phyloP scores from a whole-genome alignment of 2,797 vertebrate genomes.

The Neostethus bicornis region DNA sequence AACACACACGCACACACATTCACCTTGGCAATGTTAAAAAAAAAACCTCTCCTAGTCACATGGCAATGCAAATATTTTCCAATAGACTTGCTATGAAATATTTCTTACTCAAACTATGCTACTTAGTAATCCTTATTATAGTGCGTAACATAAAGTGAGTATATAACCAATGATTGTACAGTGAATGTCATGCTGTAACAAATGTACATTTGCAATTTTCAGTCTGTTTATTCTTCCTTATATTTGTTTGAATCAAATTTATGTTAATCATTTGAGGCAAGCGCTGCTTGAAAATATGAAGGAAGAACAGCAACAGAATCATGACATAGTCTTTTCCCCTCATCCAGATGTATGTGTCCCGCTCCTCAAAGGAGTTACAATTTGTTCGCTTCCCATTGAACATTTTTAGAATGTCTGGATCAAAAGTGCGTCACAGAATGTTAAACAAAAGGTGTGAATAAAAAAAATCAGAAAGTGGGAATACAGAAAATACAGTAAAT shows the following conservation, averaged over 20 bases:
- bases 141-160: conserved; percentile 77
- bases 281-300: conserved; percentile 71
- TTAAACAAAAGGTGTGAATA: conserved; percentile 10
- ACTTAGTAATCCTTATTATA: conserved; percentile 83
- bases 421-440: conserved; percentile 2
- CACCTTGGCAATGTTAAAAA: conserved; percentile 59
- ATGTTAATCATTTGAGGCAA: conserved; percentile 73
- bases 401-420: conserved; percentile 34
- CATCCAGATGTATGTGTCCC: conserved; percentile 38
- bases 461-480: conserved; percentile 11
- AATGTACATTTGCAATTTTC: conserved; percentile 82
- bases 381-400: conserved; percentile 26
- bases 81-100: conserved; percentile 79
- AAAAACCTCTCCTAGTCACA: conserved; percentile 73
- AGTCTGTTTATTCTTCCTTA: conserved; percentile 61
- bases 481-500: conserved; percentile 13
- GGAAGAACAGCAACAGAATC: conserved; percentile 69
- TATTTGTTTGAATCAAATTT: conserved; percentile 76
- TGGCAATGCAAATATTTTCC: conserved; percentile 80
- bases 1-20: conserved; percentile 19
- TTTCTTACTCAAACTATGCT: conserved; percentile 80
- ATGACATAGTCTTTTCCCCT: conserved; percentile 58
- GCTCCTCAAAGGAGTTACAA: conserved; percentile 33
- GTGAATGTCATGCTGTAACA: conserved; percentile 83
- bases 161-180: conserved; percentile 83